Evolutionary conservation across 2,888 invertebrate genomes (phyloP), one percentile per base, ranked within the genome.

Genomic region (Epirrhoe tristata): DNA sequence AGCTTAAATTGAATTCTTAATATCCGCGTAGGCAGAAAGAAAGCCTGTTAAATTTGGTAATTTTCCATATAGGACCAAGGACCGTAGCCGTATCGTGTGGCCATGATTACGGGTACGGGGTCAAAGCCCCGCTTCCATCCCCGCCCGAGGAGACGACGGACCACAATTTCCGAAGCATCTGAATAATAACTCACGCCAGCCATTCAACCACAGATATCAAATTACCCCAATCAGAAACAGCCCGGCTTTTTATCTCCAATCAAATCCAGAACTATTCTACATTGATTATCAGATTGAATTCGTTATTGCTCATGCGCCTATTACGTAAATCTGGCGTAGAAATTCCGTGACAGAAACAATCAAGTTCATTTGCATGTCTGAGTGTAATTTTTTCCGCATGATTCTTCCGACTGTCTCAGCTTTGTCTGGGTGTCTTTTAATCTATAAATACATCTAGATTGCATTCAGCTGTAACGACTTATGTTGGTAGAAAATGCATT

Each of bases 361-460:
- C 82, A 81, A 74, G 73, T 81, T 74, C 77, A 87, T 90, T 89
- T 86, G 86, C 88, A 87, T 87, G 86, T 80, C 81, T 71, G 75
- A 73, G 77, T 81, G 83, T 78, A 77, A 74, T 79, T 77, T 84
- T 80, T 81, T 78, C 76, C 77, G 78, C 74, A 74, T 65, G 66
- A 74, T 75, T 82, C 81, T 88, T 86, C 83, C 82, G 83, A 74
- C 75, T 76, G 84, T 88, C 88, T 88, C 82, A 79, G 77, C 79
- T 82, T 83, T 82, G 85, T 88, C 84, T 86, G 58, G 70, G 55
- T 58, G n/a, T 51, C 68, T 66, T n/a, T 72, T 68, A 65, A 74
- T 76, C 69, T 76, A 67, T 58, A 62, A 56, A 46, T 8, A 8
- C 5, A 60, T 66, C 58, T 65, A 56, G 63, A 70, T 63, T 46